Evolutionary conservation across 2,113 vertebrate genomes (phyloP), one percentile per base, ranked within the genome.

Genomic region (Nerophis lumbriciformis): DNA sequence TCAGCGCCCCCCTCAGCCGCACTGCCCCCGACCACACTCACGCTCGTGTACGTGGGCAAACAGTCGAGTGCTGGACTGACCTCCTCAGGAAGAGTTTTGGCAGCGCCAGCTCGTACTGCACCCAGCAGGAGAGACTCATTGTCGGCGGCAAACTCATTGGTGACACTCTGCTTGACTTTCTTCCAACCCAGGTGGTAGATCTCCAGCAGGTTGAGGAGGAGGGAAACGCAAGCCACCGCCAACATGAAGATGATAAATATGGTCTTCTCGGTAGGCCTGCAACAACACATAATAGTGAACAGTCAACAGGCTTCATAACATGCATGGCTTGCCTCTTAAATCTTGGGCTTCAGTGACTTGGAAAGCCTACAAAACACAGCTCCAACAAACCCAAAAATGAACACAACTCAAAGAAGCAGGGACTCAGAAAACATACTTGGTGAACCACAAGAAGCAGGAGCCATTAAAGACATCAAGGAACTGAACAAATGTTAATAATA

Each of bases 131-230:
- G 63, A 0, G 75, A 85, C 69, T 85, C 69, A 49, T 61, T 71
- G 53, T 92, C 89, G 2, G 86, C 81, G 21, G 54, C 68, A 51
- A 90, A 90, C 49, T 85, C 85, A 45, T 86, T 92, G 59, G 87
- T 92, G 80, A 97, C 83, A 1, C 93, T 92, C 70, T 93, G 94
- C 69, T 93, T 95, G 16, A 96, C 89, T 68, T 95, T 96, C 85
- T 93, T 97, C 94, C 95, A 96, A 56, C 94, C 95, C 83, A 98
- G 85, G 84, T 98, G 95, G 70, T 83, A 88, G 72, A 89, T 88
- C 83, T 89, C 88, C 59, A 89, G 68, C 63, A 89, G 77, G 70
- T 88, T 89, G 75, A 89, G 84, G 35, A 79, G 21, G 79, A 89
- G 71, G 6, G 88, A 89, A 37, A 88, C 68, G n/a, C 87, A 88